Conservation (phyloP, 2,113 vertebrate species). For the Sakesphorus luctuosus region DNA sequence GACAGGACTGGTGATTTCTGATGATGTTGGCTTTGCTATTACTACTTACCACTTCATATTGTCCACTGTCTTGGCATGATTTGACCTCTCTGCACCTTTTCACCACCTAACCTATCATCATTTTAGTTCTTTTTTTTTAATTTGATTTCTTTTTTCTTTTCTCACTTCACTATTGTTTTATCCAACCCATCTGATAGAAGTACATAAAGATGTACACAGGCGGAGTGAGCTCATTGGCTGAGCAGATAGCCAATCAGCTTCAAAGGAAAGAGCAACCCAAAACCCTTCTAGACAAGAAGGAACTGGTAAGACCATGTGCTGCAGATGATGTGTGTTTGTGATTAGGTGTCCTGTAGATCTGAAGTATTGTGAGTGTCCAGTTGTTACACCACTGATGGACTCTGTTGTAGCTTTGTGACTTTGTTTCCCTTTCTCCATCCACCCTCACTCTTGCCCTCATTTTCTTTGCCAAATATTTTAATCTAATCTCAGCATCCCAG, state of each 20-base stretch:
- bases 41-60: constrained; percentile 53
- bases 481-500: not conserved
- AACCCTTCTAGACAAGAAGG: constrained; percentile 90
- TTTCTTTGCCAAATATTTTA: not conserved
- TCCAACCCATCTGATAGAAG: constrained; percentile 80
- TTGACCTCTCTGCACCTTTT: constrained; percentile 68
- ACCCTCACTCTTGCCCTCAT: not conserved
- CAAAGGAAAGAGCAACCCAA: constrained; percentile 88
- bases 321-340: constrained; percentile 2
- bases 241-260: constrained; percentile 97
- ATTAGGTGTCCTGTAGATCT: constrained; percentile 36
- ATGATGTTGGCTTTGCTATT: constrained; percentile 23
- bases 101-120: constrained; percentile 50
- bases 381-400: not conserved
- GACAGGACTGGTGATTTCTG: not conserved
- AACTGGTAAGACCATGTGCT: constrained; percentile 86
- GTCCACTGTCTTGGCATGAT: constrained; percentile 78
- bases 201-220: constrained; percentile 97
- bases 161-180: constrained; percentile 58
- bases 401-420: not conserved
- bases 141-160: constrained; percentile 36
- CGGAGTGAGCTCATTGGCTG: constrained; percentile 94
- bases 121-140: constrained; percentile 40
- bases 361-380: not conserved
- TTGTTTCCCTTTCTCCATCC: not conserved